Percentiles rank a stretch among this genome's conserved stretches.
phyloP scores from a whole-genome alignment of 2,797 vertebrate species.

The Gymnopithys bicolor region DNA sequence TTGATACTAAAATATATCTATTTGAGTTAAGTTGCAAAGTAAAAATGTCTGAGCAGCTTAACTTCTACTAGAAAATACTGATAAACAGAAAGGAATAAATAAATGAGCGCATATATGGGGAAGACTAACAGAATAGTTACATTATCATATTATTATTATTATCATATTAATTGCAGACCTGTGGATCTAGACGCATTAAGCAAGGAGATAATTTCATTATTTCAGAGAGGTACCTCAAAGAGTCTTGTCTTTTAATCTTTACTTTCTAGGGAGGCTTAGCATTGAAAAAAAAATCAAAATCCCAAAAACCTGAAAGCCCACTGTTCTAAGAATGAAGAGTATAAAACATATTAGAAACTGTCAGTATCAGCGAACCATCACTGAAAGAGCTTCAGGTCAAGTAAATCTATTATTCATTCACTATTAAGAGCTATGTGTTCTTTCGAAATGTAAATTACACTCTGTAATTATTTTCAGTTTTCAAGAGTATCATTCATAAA shows the following conservation, averaged over 20 bases:
- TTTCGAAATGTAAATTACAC: slow-evolving; percentile 17
- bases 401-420: slow-evolving; percentile 31
- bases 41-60: neutral
- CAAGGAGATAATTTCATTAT: neutral
- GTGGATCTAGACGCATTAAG: neutral
- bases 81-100: neutral
- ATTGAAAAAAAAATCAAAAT: neutral
- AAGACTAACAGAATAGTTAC: neutral
- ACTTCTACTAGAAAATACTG: neutral
- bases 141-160: neutral
- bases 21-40: neutral
- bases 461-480: neutral
- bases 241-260: neutral
- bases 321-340: neutral
- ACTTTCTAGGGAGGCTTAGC: neutral
- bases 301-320: neutral
- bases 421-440: neutral
- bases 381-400: slow-evolving; percentile 5
- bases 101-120: neutral
- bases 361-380: neutral
- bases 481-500: slow-evolving; percentile 25
- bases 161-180: neutral
- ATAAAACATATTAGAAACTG: neutral
- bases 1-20: neutral
- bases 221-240: neutral